Percentiles rank a stretch among this genome's conserved stretches.
Evolutionary conservation across 1,140 invertebrate genomes (phyloP).

Genomic region (Holcopasites calliopsidis): DNA sequence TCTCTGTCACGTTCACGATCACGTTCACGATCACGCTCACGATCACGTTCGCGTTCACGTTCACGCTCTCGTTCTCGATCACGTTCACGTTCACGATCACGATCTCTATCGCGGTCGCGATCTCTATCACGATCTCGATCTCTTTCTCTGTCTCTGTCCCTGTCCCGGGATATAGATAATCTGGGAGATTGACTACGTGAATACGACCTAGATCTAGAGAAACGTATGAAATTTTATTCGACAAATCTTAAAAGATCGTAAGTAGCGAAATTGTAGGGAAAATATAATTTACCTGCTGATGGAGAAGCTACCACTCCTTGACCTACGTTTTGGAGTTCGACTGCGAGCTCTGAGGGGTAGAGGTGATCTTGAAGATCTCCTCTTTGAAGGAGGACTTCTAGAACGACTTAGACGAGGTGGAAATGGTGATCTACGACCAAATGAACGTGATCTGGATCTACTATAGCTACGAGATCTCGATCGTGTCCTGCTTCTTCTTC

Average conservation of each 20-base stretch:
- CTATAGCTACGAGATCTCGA: conserved; percentile 80
- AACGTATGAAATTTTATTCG: background rate
- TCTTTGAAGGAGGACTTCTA: conserved; percentile 73
- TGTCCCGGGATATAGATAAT: conserved; percentile 71
- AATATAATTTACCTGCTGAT: conserved; percentile 79
- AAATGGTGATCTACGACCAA: conserved; percentile 72
- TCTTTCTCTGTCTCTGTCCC: conserved; percentile 69
- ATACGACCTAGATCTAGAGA: conserved; percentile 75
- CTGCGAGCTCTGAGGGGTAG: conserved; percentile 75
- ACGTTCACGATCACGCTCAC: conserved; percentile 69
- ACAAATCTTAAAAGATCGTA: background rate
- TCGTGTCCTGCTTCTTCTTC: conserved; percentile 78
- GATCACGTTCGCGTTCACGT: conserved; percentile 62
- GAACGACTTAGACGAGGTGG: conserved; percentile 73
- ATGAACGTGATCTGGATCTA: conserved; percentile 77
- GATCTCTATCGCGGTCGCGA: conserved; percentile 53
- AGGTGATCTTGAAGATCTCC: conserved; percentile 73
- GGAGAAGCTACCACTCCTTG: conserved; percentile 78
- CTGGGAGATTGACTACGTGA: conserved; percentile 77
- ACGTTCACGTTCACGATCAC: conserved; percentile 49
- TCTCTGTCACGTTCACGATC: conserved; percentile 67
- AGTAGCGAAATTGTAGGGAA: background rate
- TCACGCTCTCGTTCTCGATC: conserved; percentile 52
- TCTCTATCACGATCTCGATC: conserved; percentile 62
- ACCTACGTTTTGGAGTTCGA: conserved; percentile 76